Conservation (phyloP, 2,888 invertebrate genomes). For the Mythimna loreyi region DNA sequence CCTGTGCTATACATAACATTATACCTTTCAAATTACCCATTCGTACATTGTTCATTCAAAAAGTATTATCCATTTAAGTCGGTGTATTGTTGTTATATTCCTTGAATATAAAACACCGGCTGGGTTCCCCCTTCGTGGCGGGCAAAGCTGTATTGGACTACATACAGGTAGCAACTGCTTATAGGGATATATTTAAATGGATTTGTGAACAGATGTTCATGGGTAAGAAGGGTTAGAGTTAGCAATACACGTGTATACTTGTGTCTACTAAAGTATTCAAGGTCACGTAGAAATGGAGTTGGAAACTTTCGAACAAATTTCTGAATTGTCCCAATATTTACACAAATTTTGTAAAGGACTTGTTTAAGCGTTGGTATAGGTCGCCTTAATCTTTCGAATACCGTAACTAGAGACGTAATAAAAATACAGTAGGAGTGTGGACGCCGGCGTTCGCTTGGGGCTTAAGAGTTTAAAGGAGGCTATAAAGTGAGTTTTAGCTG, state of each 20-base stretch:
- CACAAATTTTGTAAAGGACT: too few relatives aligned
- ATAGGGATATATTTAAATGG: conserved; percentile 49
- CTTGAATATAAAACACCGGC: conserved; percentile 70
- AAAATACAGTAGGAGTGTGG: too few relatives aligned
- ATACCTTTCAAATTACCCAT: conserved; percentile 50
- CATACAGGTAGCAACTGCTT: conserved; percentile 51
- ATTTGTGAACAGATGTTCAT: conserved; percentile 41
- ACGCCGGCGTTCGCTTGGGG: too few relatives aligned
- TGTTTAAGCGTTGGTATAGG: conserved; percentile 45
- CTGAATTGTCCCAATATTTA: conserved; percentile 12
- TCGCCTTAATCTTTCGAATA: too few relatives aligned
- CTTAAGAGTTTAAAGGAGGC: too few relatives aligned
- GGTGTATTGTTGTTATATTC: conserved; percentile 63
- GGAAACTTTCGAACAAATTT: conserved; percentile 5
- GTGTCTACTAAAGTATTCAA: background rate
- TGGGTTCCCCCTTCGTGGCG: conserved; percentile 54
- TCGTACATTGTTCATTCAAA: conserved; percentile 64
- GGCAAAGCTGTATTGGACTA: conserved; percentile 50
- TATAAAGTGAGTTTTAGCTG: conserved; percentile 20
- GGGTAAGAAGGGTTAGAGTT: conserved; percentile 22
- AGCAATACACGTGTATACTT: conserved; percentile 7
- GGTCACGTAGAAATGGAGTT: background rate
- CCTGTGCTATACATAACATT: conserved; percentile 42
- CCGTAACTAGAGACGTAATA: too few relatives aligned
- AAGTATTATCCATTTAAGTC: conserved; percentile 69